These are phyloP conservation scores for Actias luna DNA, from an alignment of 2,888 invertebrate genomes.

Conservation along the genomic window DNA sequence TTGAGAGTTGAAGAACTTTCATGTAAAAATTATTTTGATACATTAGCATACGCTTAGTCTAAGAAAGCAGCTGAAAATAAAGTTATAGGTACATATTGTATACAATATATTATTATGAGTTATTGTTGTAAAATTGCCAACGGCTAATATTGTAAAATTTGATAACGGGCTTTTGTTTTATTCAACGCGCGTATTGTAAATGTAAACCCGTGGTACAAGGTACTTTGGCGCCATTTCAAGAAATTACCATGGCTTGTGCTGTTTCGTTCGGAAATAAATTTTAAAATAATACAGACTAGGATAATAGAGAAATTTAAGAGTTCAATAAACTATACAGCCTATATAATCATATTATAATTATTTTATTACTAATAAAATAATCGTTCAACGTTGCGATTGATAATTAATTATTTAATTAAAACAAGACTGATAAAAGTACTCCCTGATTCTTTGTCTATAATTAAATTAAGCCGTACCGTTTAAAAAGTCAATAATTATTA, in stretches of 20 bases:
- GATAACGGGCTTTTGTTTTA: constrained; percentile 13
- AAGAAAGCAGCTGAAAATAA: too few relatives aligned
- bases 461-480: not conserved
- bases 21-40: too few relatives aligned
- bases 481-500: not conserved
- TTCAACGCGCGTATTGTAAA: constrained; percentile 55
- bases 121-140: not conserved
- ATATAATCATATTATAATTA: not conserved
- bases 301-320: constrained; percentile 1
- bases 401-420: not conserved
- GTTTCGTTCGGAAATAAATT: constrained; percentile 32
- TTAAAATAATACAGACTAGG: constrained; percentile 22
- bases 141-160: constrained; percentile 12
- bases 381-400: not conserved
- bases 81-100: not conserved
- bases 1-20: too few relatives aligned
- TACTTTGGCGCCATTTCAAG: constrained; percentile 64
- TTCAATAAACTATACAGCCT: not conserved
- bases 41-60: too few relatives aligned
- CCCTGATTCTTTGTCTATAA: not conserved
- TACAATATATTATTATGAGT: not conserved
- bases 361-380: not conserved
- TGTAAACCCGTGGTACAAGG: constrained; percentile 44
- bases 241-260: constrained; percentile 45
- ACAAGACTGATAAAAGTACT: not conserved